A percentile compares a stretch with the other conserved stretches of the same genome.
Conservation (phyloP, 1,140 invertebrate species). For the Diabrotica undecimpunctata region DNA sequence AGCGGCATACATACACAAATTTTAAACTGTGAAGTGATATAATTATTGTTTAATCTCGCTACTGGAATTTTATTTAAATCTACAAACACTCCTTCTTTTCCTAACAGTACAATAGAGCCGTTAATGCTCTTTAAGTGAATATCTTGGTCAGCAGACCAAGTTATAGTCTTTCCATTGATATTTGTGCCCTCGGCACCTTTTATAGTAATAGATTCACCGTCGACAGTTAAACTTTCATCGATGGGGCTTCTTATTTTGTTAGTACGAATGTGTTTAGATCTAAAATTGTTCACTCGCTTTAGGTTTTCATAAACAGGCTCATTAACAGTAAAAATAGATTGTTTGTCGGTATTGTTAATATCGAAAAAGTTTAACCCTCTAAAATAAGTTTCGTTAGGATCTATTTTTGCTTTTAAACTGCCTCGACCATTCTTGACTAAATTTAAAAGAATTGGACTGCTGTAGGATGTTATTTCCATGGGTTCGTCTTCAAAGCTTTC, state of each 20-base stretch:
- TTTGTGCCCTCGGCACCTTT: constrained; percentile 64
- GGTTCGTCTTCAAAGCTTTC: constrained; percentile 73
- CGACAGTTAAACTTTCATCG: constrained; percentile 62
- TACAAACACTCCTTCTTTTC: constrained; percentile 66
- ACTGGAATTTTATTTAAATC: constrained; percentile 72
- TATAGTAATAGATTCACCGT: constrained; percentile 58
- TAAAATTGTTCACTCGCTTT: constrained; percentile 62
- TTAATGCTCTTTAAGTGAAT: constrained; percentile 75
- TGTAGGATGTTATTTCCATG: constrained; percentile 63
- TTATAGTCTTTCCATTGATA: constrained; percentile 59
- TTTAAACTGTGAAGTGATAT: constrained; percentile 66
- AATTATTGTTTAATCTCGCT: constrained; percentile 51
- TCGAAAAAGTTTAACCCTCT: constrained; percentile 64
- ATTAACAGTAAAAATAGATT: constrained; percentile 70
- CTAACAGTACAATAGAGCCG: constrained; percentile 68
- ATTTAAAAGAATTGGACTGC: constrained; percentile 57
- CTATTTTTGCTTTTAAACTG: constrained; percentile 53
- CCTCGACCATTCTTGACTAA: constrained; percentile 49
- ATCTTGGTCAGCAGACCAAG: constrained; percentile 73
- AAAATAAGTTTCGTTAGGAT: constrained; percentile 63
- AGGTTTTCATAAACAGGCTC: constrained; percentile 70
- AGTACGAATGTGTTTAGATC: constrained; percentile 66
- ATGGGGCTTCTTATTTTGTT: constrained; percentile 70
- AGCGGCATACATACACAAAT: constrained; percentile 84
- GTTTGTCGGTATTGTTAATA: constrained; percentile 49